A percentile compares a stretch with the other conserved stretches of the same genome.
Conservation (phyloP, 2,113 vertebrate genomes). For the Lucifuga dentata region DNA sequence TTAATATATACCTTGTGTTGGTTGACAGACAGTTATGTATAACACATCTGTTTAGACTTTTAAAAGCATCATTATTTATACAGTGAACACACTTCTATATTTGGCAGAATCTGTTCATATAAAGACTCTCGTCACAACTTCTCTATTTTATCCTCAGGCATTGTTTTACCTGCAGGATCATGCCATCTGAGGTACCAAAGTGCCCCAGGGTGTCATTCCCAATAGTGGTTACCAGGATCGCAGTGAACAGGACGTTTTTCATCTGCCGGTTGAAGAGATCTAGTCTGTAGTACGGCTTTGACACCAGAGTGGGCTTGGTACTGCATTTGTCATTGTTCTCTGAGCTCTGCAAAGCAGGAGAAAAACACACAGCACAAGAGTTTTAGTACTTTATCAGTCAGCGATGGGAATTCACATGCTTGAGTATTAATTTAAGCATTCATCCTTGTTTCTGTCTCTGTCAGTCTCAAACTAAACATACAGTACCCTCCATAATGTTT, state of each 20-base stretch:
- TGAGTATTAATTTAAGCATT: too few relatives aligned
- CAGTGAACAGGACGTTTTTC: constrained; percentile 84
- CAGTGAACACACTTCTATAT: constrained; percentile 1
- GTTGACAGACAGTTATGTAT: not conserved
- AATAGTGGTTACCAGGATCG: constrained; percentile 85
- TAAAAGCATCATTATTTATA: not conserved
- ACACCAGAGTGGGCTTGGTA: constrained; percentile 86
- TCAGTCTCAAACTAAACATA: not conserved
- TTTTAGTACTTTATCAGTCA: not conserved
- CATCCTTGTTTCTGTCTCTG: not conserved
- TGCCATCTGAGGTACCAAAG: constrained; percentile 90
- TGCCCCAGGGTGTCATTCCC: constrained; percentile 87
- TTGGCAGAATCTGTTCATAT: too few relatives aligned
- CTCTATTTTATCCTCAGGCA: not conserved
- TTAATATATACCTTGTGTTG: not conserved
- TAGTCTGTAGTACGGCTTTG: constrained; percentile 78
- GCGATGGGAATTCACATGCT: not conserved
- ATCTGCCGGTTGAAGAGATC: constrained; percentile 90
- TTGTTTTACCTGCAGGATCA: constrained; percentile 88
- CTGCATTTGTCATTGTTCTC: constrained; percentile 80
- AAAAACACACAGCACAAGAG: constrained; percentile 4
- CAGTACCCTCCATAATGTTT: too few relatives aligned
- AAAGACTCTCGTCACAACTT: too few relatives aligned
- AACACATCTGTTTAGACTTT: not conserved
- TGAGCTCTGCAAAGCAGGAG: constrained; percentile 62